Conservation (phyloP, 2,113 vertebrate genomes). For the Nipponia nippon region DNA sequence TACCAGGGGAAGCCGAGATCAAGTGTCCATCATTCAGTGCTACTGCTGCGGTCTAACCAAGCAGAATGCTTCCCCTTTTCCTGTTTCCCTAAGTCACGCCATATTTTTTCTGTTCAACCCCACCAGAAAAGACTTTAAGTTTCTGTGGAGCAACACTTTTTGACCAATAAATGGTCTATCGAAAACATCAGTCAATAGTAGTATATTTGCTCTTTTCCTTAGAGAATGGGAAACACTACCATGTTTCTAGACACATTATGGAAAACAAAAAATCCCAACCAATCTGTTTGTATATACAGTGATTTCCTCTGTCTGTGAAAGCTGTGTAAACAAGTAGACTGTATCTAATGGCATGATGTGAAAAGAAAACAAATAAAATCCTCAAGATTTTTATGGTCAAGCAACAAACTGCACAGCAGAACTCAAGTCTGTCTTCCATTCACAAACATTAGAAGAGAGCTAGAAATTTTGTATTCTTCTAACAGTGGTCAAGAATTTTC, state of each 20-base stretch:
- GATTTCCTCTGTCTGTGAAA: slow-evolving; percentile 1
- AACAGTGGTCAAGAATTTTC: not conserved
- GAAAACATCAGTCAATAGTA: not conserved
- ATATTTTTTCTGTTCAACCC: not conserved
- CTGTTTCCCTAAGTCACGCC: not conserved
- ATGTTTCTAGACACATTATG: not conserved
- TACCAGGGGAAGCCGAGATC: not conserved
- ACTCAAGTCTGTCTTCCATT: not conserved
- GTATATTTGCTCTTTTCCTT: not conserved
- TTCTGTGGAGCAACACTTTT: not conserved
- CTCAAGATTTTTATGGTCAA: not conserved
- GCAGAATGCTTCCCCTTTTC: not conserved
- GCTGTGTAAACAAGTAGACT: not conserved
- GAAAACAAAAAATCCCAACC: not conserved
- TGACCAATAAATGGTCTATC: not conserved
- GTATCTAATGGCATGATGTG: not conserved
- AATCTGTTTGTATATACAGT: not conserved
- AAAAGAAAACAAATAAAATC: not conserved
- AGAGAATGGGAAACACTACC: not conserved
- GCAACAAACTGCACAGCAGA: not conserved
- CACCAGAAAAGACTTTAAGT: not conserved
- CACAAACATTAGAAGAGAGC: not conserved
- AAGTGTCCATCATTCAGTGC: not conserved
- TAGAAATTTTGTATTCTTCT: not conserved
- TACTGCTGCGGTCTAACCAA: not conserved